Evolutionary conservation across 2,113 vertebrate genomes (phyloP), one percentile per base, ranked within the genome.

Genomic region (Channa argus): DNA sequence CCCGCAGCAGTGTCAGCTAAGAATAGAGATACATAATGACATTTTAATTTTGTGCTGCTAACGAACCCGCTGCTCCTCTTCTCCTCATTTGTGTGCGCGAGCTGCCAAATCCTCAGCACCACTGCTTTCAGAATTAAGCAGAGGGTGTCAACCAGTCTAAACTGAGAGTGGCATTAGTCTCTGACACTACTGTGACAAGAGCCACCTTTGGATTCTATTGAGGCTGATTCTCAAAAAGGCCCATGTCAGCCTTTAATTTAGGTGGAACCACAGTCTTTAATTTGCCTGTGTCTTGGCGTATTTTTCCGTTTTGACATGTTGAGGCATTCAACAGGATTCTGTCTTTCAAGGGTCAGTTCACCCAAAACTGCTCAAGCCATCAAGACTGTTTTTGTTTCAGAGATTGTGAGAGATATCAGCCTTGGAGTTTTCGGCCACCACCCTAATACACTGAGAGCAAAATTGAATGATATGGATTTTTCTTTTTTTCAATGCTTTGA

Each of bases 41-140:
- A 88, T 91, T 87, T 89, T 90, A 90, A 92, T 89, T 90, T 82
- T 83, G 88, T 79, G 86, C 83, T 86, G 77, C 79, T 88, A 80
- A 86, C 74, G 73, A 79, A 82, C 82, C 82, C 58, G 13, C 68
- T 64, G 79, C 63, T 86, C 80, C 47, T 36, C 62, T 44, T 86
- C 74, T 61, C 8, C 44, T 74, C 81, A 56, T 71, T 87, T 84
- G 77, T 81, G 79, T 87, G 62, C 46, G 45, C 46, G 45, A 82
- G 63, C 77, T 74, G 82, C 62, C 85, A 84, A 83, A 86, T 59
- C 79, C 64, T 76, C 43, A 49, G 49, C 62, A 53, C 66, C 5
- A 11, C 65, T 38, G 68, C 86, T 79, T 87, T 84, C 85, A 86
- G 77, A 56, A 41, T 47, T 34, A 86, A 86, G 83, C 74, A 81